Evolutionary conservation across 2,113 vertebrate genomes (phyloP), one percentile per base, ranked within the genome.

Genomic region (Pogonocichla stellata): DNA sequence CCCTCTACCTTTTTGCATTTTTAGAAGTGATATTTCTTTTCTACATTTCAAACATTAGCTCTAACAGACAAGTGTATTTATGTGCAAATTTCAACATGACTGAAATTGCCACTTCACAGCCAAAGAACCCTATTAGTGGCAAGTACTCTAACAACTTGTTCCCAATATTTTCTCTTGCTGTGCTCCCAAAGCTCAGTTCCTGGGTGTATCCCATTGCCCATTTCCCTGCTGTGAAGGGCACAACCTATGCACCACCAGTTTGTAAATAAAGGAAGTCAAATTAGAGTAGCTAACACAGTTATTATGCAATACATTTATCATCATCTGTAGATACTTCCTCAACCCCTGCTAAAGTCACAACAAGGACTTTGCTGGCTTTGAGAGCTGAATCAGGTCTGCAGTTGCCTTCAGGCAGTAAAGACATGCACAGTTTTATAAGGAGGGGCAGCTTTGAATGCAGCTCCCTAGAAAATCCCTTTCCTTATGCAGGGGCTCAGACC

Each of bases 11-110:
- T 88, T 83, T 34, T 88, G 9, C 43, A 61, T 85, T 95, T 94
- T 84, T 77, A 86, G 57, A 81, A 95, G 66, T 58, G 1, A 23
- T 62, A 29, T 40, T 80, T 82, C 57, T 75, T 89, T 65, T 28
- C 57, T 34, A 28, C 25, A 48, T 86, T 94, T 87, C 28, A 86
- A 83, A 93, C 42, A 22, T 51, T 92, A 70, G 38, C 38, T 77
- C 33, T 70, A 77, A 66, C 33, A 89, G 72, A 51, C 43, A 58
- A 86, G 58, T 20, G 36, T 73, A 96, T 92, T 95, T 95, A 90
- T 26, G 67, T 62, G 82, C 66, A 93, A 73, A 82, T 92, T 93
- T 77, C 60, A 50, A 72, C 84, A 81, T 78, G 1, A 65, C 31
- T 87, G 65, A 75, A 96, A 89, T 54, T 88, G 23, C 53, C 54